Evolutionary conservation across 1,140 invertebrate species (phyloP).

Genomic region (Pectinophora gossypiella): DNA sequence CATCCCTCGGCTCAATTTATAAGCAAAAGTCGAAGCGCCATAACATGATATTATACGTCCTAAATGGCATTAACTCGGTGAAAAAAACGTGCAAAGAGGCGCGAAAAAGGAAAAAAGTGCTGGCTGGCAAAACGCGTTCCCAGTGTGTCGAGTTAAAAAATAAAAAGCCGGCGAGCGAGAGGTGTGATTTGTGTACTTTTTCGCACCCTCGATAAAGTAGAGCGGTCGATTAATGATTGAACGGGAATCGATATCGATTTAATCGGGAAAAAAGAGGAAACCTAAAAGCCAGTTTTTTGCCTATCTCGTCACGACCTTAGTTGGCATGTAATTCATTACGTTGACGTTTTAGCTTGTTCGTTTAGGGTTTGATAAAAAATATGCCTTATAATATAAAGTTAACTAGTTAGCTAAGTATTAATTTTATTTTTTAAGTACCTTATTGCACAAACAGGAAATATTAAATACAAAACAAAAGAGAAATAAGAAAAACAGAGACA

Average conservation of each 20-base stretch:
- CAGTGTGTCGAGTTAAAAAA: constrained; percentile 28
- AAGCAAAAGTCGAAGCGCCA: not conserved
- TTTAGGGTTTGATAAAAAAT: no score
- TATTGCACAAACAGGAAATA: no score
- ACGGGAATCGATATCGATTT: constrained; percentile 42
- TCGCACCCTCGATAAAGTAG: constrained; percentile 48
- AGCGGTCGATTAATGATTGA: constrained; percentile 46
- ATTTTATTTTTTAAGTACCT: no score
- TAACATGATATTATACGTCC: constrained; percentile 26
- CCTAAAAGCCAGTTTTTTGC: not conserved
- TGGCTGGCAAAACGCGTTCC: constrained; percentile 41
- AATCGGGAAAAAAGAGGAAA: not conserved
- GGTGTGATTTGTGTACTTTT: constrained; percentile 69
- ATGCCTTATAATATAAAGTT: no score
- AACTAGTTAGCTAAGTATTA: no score
- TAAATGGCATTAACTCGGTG: constrained; percentile 42
- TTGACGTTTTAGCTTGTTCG: not conserved
- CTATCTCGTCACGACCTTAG: not conserved
- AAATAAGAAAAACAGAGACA: no score
- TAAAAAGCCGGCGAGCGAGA: constrained; percentile 41
- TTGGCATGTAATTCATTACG: not conserved
- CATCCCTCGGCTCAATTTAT: not conserved
- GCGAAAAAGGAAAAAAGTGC: constrained; percentile 19
- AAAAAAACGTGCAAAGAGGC: constrained; percentile 23
- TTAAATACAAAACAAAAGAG: no score